Percentiles rank a stretch among this genome's conserved stretches.
These are phyloP conservation scores for Pterocles gutturalis DNA, from an alignment of 2,113 vertebrate genomes.

Conservation along the genomic window DNA sequence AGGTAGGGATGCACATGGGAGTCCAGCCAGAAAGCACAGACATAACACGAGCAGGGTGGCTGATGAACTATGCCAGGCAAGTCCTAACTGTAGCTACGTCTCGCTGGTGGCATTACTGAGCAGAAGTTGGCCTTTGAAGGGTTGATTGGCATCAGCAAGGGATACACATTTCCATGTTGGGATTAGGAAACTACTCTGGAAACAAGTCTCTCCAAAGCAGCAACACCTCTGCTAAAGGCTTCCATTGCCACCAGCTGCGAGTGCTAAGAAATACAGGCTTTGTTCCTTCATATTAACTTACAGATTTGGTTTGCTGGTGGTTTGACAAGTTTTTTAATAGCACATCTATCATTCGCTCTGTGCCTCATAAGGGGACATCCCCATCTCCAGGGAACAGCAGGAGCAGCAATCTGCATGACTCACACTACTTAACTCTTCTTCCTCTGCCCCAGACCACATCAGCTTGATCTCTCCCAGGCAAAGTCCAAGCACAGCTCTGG, in stretches of 20 bases:
- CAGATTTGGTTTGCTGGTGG: background rate
- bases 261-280: background rate
- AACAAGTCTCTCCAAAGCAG: background rate
- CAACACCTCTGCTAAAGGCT: background rate
- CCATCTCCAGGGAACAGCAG: background rate
- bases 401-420: background rate
- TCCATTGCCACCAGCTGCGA: background rate
- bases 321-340: background rate
- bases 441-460: background rate
- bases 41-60: accelerated
- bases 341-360: background rate
- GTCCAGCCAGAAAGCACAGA: background rate
- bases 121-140: background rate
- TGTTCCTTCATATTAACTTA: background rate
- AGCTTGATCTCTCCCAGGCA: background rate
- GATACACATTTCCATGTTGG: background rate
- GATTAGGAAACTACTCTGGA: background rate
- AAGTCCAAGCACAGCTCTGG: background rate
- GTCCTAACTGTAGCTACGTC: background rate
- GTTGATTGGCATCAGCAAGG: background rate
- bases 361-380: background rate
- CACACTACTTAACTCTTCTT: background rate
- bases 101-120: background rate
- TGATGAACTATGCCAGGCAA: background rate
- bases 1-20: background rate